Conservation (phyloP, 2,797 vertebrate species). For the Pseudochirops corinnae region DNA sequence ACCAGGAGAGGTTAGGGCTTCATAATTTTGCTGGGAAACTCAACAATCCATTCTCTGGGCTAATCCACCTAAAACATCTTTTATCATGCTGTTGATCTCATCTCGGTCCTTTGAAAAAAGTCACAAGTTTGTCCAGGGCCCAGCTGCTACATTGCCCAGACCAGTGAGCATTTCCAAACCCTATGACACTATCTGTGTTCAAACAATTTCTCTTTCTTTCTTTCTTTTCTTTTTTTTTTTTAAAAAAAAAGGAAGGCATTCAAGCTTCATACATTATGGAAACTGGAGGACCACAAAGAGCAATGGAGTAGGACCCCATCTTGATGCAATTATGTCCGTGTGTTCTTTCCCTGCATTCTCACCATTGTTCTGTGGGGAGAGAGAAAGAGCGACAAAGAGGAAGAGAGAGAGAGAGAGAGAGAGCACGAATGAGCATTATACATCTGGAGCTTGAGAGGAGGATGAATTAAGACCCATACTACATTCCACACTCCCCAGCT, state of each 20-base stretch:
- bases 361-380: conserved; percentile 36
- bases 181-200: not conserved
- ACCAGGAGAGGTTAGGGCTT: not conserved
- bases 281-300: not conserved
- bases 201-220: not conserved
- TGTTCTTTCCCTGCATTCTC: conserved; percentile 1
- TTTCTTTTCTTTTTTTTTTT: not conserved
- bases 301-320: conserved; percentile 7
- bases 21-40: conserved; percentile 42
- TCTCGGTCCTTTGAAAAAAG: not conserved
- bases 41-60: conserved; percentile 6
- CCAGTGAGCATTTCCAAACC: conserved; percentile 30
- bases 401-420: not conserved
- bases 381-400: not conserved
- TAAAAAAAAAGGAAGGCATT: not conserved
- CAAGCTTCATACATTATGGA: not conserved
- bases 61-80: conserved; percentile 23
- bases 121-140: not conserved
- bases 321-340: conserved; percentile 61
- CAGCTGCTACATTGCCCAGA: not conserved
- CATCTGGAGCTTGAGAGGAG: conserved; percentile 57
- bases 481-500: conserved; percentile 22
- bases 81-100: conserved; percentile 40
- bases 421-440: not conserved
- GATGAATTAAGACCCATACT: conserved; percentile 48